Evolutionary conservation across 2,797 vertebrate genomes (phyloP).

Genomic region (Neoniphon sammara): DNA sequence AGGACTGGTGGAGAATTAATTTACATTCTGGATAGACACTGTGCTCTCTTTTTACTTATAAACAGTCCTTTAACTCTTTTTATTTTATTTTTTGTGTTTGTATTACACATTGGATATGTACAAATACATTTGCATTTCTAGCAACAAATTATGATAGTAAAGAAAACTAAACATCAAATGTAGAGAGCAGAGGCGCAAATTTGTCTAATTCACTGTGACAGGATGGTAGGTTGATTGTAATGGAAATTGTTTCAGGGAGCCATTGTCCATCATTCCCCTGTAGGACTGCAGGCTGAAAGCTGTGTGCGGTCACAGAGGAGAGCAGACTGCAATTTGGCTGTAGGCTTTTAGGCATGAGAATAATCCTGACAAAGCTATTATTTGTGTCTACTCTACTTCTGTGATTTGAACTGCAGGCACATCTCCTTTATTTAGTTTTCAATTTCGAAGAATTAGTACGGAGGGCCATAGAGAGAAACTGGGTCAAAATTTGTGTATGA

Average conservation of each 20-base stretch:
- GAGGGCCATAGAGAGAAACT: constrained; percentile 67
- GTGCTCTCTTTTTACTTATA: not conserved
- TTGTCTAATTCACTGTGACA: not conserved
- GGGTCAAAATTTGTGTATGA: constrained; percentile 67
- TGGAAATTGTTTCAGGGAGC: not conserved
- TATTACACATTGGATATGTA: not conserved
- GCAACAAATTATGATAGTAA: constrained; percentile 1
- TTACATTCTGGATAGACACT: not conserved
- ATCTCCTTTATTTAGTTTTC: constrained; percentile 71
- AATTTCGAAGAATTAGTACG: constrained; percentile 77
- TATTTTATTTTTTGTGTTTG: too few relatives aligned
- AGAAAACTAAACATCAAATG: not conserved
- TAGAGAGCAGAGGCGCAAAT: not conserved
- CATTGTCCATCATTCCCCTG: constrained; percentile 27
- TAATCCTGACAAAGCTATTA: constrained; percentile 72
- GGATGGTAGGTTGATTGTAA: not conserved
- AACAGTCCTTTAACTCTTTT: too few relatives aligned
- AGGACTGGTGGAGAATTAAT: not conserved
- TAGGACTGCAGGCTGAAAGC: constrained; percentile 34
- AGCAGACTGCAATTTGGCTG: constrained; percentile 54
- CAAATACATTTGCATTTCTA: not conserved
- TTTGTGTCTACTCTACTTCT: constrained; percentile 62
- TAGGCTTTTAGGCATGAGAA: constrained; percentile 34
- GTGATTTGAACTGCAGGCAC: constrained; percentile 62
- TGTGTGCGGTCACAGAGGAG: constrained; percentile 55